Evolutionary conservation across 2,888 invertebrate species (phyloP), one percentile per base, ranked within the genome.

Genomic region (Caenorhabditis sp.): DNA sequence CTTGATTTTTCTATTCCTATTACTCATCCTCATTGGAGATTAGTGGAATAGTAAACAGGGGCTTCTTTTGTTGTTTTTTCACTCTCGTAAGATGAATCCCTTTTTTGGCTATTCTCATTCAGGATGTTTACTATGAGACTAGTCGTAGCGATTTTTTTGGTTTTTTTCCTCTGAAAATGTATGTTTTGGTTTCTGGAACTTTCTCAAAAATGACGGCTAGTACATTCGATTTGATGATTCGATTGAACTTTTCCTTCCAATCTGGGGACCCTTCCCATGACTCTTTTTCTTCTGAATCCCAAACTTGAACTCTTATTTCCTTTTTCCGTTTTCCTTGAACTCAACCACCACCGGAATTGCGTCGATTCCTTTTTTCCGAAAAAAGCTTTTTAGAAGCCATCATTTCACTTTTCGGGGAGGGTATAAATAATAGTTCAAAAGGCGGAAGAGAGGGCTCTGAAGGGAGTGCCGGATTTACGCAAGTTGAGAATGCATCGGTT

Each of bases 291-390:
- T 56, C 31, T 24, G 56, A 35, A 35, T 35, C 8, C 31, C 8
- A 44, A 44, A 14, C 16, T 44, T 47, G 47, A 47, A 47, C n/a
- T 47, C 19, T 19, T 44, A 31, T 31, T 4, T 6, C 26, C 19
- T 31, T 2, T 59, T 26, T 54, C 14, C 7, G 19, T 14, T 26
- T 54, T 54, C 14, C 54, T 12, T 5, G 54, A 51, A 51, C 10
- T 51, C 14, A 12, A 2, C 2, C 7, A 56, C 12, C 51, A 76
- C 76, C 76, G 76, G 76, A 76, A 76, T 69, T 76, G 44, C 76
- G 76, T 76, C 64, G 68, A 51, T 64, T 74, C 56, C 75, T 41
- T 19, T 14, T 1, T 16, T 31, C n/a, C 41, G 44, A 24, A 22
- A 44, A 38, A 41, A 69, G 38, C 56, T 24, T 56, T 69, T 54